Conservation (phyloP, 2,888 invertebrate genomes). For the Tenthredo notha region DNA sequence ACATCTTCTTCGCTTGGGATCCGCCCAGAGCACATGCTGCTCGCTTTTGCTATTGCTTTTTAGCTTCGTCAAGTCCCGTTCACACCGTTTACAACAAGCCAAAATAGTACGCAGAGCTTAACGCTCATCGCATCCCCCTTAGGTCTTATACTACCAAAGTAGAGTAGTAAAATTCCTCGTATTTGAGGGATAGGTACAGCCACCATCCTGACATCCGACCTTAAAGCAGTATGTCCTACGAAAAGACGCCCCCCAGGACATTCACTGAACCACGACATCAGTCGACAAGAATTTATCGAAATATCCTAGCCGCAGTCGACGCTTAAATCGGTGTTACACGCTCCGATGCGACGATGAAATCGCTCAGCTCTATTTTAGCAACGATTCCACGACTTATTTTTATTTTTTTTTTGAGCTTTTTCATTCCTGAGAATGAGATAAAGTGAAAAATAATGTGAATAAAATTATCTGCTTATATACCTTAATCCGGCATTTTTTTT, state of each 20-base stretch:
- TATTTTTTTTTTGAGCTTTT: not conserved
- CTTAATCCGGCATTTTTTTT: not conserved
- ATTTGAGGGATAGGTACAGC: slow-evolving; percentile 53
- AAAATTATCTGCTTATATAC: not conserved
- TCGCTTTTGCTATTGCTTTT: slow-evolving; percentile 44
- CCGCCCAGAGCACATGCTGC: slow-evolving; percentile 77
- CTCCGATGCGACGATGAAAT: slow-evolving; percentile 35
- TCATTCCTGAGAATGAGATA: not conserved
- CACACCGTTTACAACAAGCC: slow-evolving; percentile 43
- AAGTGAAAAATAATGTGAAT: not conserved
- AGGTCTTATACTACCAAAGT: not conserved
- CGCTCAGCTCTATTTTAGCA: slow-evolving; percentile 24
- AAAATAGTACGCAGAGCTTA: not conserved
- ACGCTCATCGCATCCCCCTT: not conserved
- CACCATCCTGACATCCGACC: slow-evolving; percentile 70
- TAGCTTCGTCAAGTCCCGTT: slow-evolving; percentile 44
- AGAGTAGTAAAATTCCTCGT: slow-evolving; percentile 54
- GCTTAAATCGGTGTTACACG: slow-evolving; percentile 48
- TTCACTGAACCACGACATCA: not conserved
- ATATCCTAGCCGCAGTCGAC: slow-evolving; percentile 9
- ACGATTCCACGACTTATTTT: slow-evolving; percentile 8
- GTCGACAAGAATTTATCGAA: slow-evolving; percentile 38
- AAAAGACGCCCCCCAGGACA: slow-evolving; percentile 36
- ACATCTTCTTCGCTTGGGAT: slow-evolving; percentile 76
- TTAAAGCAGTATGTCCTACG: slow-evolving; percentile 64